These are phyloP conservation scores for Leptobrachium leishanense DNA, from an alignment of 2,113 vertebrate genomes.

Conservation along the genomic window DNA sequence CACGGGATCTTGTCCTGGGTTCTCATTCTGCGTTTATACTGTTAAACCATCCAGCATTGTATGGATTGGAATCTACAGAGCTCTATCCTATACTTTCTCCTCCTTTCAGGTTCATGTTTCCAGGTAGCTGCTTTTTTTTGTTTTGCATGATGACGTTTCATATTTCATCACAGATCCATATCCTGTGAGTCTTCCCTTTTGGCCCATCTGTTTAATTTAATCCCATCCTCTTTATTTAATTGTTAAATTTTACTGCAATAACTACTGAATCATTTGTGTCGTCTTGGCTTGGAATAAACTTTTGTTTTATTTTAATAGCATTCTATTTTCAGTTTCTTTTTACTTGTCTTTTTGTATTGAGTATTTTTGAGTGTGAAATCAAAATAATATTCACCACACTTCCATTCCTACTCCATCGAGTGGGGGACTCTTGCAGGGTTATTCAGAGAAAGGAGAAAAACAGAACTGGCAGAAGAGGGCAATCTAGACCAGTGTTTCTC, in stretches of 20 bases:
- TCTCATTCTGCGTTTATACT: no score
- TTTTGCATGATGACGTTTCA: conserved; percentile 43
- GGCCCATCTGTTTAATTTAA: conserved; percentile 43
- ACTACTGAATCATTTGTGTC: conserved; percentile 50
- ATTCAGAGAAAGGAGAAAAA: no score
- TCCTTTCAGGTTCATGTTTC: conserved; percentile 6
- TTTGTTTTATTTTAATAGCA: conserved; percentile 43
- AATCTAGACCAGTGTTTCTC: no score
- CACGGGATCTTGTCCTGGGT: no score
- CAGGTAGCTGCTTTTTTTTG: neutral
- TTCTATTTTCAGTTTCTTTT: neutral
- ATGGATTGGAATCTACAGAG: neutral
- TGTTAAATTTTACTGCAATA: conserved; percentile 48
- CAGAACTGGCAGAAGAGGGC: no score
- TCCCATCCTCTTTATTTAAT: conserved; percentile 48
- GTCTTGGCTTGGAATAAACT: conserved; percentile 48
- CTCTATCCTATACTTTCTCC: neutral
- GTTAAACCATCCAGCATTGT: no score
- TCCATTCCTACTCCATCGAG: no score
- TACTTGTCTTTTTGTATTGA: neutral
- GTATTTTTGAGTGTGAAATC: no score
- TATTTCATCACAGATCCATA: conserved; percentile 24
- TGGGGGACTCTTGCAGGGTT: no score
- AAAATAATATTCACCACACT: no score
- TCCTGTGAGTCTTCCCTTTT: conserved; percentile 18